phyloP scores from a whole-genome alignment of 2,797 vertebrate genomes.

The Helarctos malayanus region DNA sequence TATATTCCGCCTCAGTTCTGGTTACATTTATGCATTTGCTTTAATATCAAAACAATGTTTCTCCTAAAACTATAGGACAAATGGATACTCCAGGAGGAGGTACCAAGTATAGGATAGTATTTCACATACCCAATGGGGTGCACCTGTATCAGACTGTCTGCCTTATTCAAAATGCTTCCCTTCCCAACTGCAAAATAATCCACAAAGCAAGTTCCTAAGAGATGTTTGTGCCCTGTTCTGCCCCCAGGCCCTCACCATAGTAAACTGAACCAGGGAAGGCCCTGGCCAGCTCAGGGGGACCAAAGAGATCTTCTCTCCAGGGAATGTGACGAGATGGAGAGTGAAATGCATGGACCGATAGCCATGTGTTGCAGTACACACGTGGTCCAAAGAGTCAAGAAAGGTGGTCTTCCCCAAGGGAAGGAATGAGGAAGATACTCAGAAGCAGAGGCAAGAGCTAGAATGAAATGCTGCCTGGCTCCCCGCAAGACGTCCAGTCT shows the following conservation, averaged over 20 bases:
- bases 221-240: neutral
- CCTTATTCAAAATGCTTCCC: neutral
- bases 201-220: neutral
- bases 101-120: neutral
- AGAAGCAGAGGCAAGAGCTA: neutral
- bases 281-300: neutral
- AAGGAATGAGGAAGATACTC: neutral
- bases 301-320: neutral
- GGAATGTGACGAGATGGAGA: neutral
- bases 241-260: neutral
- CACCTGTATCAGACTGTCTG: neutral
- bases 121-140: neutral
- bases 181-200: neutral
- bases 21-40: neutral
- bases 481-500: neutral
- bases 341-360: neutral
- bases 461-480: neutral
- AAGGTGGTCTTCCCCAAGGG: neutral
- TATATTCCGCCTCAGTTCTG: neutral
- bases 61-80: conserved; percentile 32
- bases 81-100: neutral
- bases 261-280: neutral
- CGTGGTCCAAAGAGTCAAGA: neutral
- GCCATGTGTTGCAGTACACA: neutral
- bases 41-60: conserved; percentile 37